Base-by-base conservation (phyloP, 1,140 invertebrate species). In the Pissodes strobi region DNA sequence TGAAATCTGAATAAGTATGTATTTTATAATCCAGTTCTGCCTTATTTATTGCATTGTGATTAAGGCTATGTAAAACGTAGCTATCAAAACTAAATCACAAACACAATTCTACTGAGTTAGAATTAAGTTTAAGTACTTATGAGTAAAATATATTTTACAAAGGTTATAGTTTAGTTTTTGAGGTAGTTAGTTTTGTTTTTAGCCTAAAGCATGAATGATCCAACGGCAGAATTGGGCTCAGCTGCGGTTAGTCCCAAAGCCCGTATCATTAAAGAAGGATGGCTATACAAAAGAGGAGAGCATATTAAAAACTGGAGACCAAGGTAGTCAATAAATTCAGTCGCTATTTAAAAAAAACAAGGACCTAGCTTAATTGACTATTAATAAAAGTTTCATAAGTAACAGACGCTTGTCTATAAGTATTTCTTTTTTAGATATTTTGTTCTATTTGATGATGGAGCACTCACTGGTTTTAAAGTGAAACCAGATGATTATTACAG, bases 241-340 rank as follows among this genome's bases (percentile, higher is more conserved):
- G 17, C 37, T 9, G 46, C 52, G 38, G 48, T 49, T n/a, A 39
- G 25, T 13, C 51, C 41, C 21, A 66, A 48, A 59, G 63, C 64
- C 6, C 68, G 67, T 39, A 79, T 91, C 67, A 87, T 92, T 37
- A 92, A 91, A 80, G 89, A 93, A 79, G 90, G 90, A 64, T 92
- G 90, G 90, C 82, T 93, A 39, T 86, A 86, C 72, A 93, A 93
- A 80, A 84, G 90, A 72, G 90, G 93, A 18, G 94, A 97, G 77
- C 93, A 95, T 76, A 95, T 95, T 66, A 94, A 95, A 78, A 99
- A 97, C 74, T 99, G 97, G 97, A 86, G 97, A 66, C 87, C 90
- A 51, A 84, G 97, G 68, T 75, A 67, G 10, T 15, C 12, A 46
- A 19, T 41, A n/a, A n/a, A n/a, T n/a, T n/a, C n/a, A n/a, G n/a